Evolutionary conservation across 2,888 invertebrate genomes (phyloP).

Genomic region (Pyrochroa serraticornis): DNA sequence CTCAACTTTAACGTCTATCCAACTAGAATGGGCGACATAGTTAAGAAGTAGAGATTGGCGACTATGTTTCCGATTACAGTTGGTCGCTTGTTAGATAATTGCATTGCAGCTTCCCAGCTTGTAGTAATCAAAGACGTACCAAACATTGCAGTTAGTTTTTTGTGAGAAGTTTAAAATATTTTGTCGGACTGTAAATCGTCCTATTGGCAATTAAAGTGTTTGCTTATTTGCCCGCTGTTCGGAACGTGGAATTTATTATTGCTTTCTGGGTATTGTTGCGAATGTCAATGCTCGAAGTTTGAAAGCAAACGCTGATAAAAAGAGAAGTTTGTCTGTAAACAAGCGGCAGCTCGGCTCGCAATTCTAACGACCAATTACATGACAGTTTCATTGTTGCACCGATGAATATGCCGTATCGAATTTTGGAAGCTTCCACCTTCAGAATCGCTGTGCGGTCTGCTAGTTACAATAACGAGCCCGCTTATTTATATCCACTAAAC

Average conservation of each 20-base stretch:
- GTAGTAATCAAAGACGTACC: too few species aligned
- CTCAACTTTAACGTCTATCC: too few species aligned
- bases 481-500: conserved; percentile 43
- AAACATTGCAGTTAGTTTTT: not conserved
- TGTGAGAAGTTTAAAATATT: conserved; percentile 7
- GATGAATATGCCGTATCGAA: conserved; percentile 46
- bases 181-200: conserved; percentile 9
- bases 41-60: too few species aligned
- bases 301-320: conserved; percentile 31
- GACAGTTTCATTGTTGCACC: conserved; percentile 45
- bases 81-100: too few species aligned
- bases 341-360: conserved; percentile 37
- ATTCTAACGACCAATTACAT: conserved; percentile 47
- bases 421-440: conserved; percentile 39
- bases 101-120: too few species aligned
- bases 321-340: conserved; percentile 36
- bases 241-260: conserved; percentile 23
- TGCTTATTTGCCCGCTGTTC: conserved; percentile 17
- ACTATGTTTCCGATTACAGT: too few species aligned
- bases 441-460: conserved; percentile 39
- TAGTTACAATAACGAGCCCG: conserved; percentile 48
- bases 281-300: conserved; percentile 31
- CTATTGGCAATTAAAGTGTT: conserved; percentile 18
- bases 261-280: conserved; percentile 29
- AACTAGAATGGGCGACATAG: too few species aligned